Evolutionary conservation across 2,888 invertebrate species (phyloP).

Genomic region (Andrena haemorrhoa): DNA sequence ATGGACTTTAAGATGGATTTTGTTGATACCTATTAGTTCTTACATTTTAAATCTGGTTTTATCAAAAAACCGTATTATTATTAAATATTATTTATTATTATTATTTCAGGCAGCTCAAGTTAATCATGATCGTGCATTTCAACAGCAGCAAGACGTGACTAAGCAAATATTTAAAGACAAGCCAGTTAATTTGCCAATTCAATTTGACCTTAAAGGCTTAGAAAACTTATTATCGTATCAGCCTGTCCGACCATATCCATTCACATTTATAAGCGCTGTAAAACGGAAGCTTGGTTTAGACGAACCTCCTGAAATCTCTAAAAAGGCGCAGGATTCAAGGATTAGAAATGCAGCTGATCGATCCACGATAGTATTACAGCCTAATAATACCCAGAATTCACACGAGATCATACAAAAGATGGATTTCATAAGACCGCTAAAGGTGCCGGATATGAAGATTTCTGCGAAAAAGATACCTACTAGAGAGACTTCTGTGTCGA

Average conservation of each 20-base stretch:
- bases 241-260: conserved; percentile 86
- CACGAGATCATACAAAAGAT: conserved; percentile 73
- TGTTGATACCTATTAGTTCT: no score
- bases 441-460: conserved; percentile 83
- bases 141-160: conserved; percentile 60
- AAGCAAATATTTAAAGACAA: conserved; percentile 36
- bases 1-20: no score
- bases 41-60: no score
- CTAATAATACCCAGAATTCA: conserved; percentile 57
- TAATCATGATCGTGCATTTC: conserved; percentile 61
- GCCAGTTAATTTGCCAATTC: conserved; percentile 17
- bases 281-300: conserved; percentile 86
- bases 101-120: conserved; percentile 68
- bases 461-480: conserved; percentile 79
- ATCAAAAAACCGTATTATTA: no score
- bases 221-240: conserved; percentile 70
- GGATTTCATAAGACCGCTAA: conserved; percentile 81
- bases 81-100: no score
- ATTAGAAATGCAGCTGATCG: conserved; percentile 35
- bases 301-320: conserved; percentile 69
- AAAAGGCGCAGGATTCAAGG: conserved; percentile 69
- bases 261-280: conserved; percentile 88
- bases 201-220: conserved; percentile 53
- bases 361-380: conserved; percentile 49
- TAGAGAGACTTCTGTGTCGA: conserved; percentile 76